Evolutionary conservation across 1,140 invertebrate genomes (phyloP).

Genomic region (Homarus americanus): DNA sequence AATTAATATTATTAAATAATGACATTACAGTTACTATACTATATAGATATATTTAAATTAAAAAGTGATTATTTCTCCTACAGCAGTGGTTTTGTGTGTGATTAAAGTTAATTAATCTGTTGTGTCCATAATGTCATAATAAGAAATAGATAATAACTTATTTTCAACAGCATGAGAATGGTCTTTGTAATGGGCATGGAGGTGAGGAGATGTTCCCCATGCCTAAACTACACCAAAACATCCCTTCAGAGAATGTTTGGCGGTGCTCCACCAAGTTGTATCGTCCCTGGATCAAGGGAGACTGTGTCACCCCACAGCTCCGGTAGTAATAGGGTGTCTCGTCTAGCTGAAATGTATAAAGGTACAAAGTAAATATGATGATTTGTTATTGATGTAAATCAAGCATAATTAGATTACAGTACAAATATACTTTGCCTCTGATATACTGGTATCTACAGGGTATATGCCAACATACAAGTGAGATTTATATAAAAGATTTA

Average conservation of each 20-base stretch:
- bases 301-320: background rate
- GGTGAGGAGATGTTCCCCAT: conserved; percentile 22
- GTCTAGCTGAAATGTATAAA: conserved; percentile 47
- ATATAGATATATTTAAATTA: background rate
- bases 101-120: background rate
- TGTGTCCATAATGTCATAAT: background rate
- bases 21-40: too few species aligned
- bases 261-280: background rate
- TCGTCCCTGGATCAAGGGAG: background rate
- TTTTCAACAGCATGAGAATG: conserved; percentile 40
- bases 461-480: too few species aligned
- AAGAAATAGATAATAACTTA: background rate
- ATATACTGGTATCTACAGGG: too few species aligned
- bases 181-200: conserved; percentile 27
- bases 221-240: conserved; percentile 5
- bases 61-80: too few species aligned
- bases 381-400: background rate
- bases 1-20: too few species aligned
- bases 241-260: background rate
- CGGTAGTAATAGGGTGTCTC: conserved; percentile 33
- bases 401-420: too few species aligned
- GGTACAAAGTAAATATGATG: background rate
- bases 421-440: too few species aligned
- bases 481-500: too few species aligned
- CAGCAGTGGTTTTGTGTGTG: too few species aligned